Conservation (phyloP, 2,888 invertebrate genomes). For the Cephus spinipes region DNA sequence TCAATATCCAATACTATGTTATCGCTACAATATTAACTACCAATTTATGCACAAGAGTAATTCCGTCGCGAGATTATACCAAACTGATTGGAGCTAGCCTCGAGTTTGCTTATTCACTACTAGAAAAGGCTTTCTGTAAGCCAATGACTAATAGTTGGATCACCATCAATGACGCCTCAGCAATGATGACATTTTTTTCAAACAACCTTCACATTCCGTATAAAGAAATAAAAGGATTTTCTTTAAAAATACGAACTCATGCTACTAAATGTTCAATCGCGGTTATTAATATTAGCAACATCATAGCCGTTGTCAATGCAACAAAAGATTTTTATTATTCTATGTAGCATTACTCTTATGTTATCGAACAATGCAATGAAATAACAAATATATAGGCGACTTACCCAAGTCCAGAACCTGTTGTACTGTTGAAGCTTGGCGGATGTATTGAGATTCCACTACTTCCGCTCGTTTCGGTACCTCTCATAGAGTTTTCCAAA, state of each 20-base stretch:
- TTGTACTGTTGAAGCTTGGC: slow-evolving; percentile 42
- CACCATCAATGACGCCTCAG: slow-evolving; percentile 34
- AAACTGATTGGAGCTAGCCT: slow-evolving; percentile 42
- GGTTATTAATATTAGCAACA: background rate
- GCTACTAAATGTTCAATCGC: background rate
- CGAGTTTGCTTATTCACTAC: slow-evolving; percentile 29
- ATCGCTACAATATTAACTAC: background rate
- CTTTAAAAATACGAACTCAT: background rate
- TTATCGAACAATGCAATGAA: background rate
- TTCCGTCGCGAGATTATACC: background rate
- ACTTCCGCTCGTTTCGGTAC: slow-evolving; percentile 29
- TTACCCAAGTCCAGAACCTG: slow-evolving; percentile 46
- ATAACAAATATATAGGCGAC: slow-evolving; percentile 23
- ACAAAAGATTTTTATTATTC: background rate
- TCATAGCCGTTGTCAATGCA: background rate
- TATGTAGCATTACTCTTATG: background rate
- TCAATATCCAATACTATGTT: background rate
- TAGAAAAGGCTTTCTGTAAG: background rate
- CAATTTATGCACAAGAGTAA: background rate
- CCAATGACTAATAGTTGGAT: slow-evolving; percentile 17
- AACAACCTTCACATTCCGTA: background rate
- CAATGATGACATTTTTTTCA: background rate
- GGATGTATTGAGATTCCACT: slow-evolving; percentile 54
- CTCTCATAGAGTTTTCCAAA: slow-evolving; percentile 11
- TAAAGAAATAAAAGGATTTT: background rate